phyloP scores from a whole-genome alignment of 1,140 invertebrate genomes.

The Helicoverpa zea region DNA sequence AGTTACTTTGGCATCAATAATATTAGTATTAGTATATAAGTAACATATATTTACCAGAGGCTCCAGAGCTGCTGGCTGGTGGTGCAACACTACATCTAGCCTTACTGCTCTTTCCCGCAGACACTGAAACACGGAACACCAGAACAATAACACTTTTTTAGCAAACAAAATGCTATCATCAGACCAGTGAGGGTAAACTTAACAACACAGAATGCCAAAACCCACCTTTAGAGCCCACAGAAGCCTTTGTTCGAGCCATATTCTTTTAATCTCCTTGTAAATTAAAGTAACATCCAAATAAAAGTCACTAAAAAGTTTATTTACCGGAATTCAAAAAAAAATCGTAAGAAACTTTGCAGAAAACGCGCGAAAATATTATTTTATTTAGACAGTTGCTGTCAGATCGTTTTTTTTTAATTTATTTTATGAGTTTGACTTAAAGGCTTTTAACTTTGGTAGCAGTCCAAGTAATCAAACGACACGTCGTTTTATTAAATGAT shows the following conservation, averaged over 20 bases:
- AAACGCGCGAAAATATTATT: constrained; percentile 25
- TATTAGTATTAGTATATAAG: not conserved
- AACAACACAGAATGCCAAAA: not conserved
- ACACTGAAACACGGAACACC: constrained; percentile 61
- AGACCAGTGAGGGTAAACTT: not conserved
- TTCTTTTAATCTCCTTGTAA: not conserved
- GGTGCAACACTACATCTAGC: constrained; percentile 71
- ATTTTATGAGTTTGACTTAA: not conserved
- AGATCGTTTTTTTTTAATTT: not conserved
- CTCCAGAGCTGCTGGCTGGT: constrained; percentile 52
- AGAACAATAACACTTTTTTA: too few species aligned
- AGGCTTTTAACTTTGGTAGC: not conserved
- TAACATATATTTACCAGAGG: constrained; percentile 55
- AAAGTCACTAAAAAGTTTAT: not conserved
- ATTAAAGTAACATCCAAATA: not conserved
- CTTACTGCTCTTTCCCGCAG: constrained; percentile 77
- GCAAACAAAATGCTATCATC: too few species aligned
- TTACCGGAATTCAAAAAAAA: not conserved
- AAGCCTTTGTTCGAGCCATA: constrained; percentile 82
- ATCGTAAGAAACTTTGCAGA: not conserved
- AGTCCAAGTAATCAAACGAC: too few species aligned
- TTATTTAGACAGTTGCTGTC: not conserved
- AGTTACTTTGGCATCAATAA: too few species aligned
- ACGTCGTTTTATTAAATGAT: too few species aligned
- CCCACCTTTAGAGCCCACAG: constrained; percentile 79